Base-by-base conservation (phyloP, 92 coral and sea anemone species). In the Porites rus region DNA sequence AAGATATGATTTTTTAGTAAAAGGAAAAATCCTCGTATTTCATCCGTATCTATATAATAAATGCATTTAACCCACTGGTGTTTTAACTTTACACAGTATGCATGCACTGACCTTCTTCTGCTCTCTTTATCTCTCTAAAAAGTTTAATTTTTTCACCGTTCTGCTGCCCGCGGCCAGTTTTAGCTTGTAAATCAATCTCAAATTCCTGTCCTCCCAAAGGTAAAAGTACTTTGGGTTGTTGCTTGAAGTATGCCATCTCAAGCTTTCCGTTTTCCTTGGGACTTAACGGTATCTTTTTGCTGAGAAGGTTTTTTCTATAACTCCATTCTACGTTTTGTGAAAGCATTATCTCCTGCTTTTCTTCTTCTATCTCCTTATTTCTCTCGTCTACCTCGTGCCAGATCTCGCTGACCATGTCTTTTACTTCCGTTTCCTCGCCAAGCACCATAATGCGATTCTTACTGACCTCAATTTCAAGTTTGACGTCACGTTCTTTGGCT, bases 401-500 rank as follows among this genome's bases (percentile, higher is more conserved):
- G 64, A 93, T 79, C 59, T 87, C 86, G 24, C 90, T 87, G 7
- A 93, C 80, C 54, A 93, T 84, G 16, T 64, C 78, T 8, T 90
- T 79, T 24, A 94, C 95, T 78, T 92, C 95, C 3, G 79, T 86
- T 12, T 95, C 87, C 38, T 78, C 91, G 10, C 98, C 98, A 4
- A 92, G 87, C 17, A 94, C 93, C 46, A 87, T 89, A 61, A 94
- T 79, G 58, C 95, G 89, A 51, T 85, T 24, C 12, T 74, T 60
- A 6, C 79, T 86, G 24, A 75, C 64, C 82, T 84, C 76, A 31
- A 85, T 56, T 19, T 22, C 46, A 53, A 85, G 82, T 67, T 65
- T 64, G 20, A 85, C 83, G 80, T 74, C 88, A 84, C 68, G 81
- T 14, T 59, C 61, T 2, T 72, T 56, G 8, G 86, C 86, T 72